Evolutionary conservation across 2,888 invertebrate genomes (phyloP).

Genomic region (Cynaeus angustus): DNA sequence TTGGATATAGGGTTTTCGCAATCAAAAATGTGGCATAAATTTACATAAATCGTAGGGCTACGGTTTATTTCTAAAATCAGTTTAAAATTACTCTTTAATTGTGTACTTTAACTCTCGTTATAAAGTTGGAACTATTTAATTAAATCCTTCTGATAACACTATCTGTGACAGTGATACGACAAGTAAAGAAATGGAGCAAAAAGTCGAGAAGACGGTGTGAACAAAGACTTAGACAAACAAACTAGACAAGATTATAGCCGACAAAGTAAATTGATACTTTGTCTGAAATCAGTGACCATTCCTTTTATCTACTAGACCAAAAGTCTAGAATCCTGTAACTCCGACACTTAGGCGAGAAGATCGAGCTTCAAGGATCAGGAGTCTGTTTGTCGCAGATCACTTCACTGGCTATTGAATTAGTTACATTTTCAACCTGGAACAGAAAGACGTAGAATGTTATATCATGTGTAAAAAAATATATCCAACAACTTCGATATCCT

Average conservation of each 20-base stretch:
- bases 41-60: not conserved
- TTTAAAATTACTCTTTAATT: not conserved
- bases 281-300: constrained; percentile 37
- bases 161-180: not conserved
- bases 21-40: not conserved
- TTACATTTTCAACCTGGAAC: constrained; percentile 21
- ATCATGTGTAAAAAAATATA: constrained; percentile 19
- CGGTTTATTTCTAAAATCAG: not conserved
- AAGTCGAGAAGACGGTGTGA: constrained; percentile 12
- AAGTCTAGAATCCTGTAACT: constrained; percentile 28
- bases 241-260: constrained; percentile 38
- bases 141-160: not conserved
- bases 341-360: constrained; percentile 24
- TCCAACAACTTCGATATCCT: constrained; percentile 22
- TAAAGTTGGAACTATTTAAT: constrained; percentile 1
- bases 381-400: constrained; percentile 30
- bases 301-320: constrained; percentile 39
- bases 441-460: constrained; percentile 3
- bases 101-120: not conserved
- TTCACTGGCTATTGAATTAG: constrained; percentile 38
- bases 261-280: constrained; percentile 39
- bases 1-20: too few species aligned
- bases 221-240: constrained; percentile 33
- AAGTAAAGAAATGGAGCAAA: not conserved
- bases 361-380: constrained; percentile 24